Percentiles rank a stretch among this genome's conserved stretches.
Evolutionary conservation across 2,888 invertebrate genomes (phyloP).

Genomic region (Melinaea marsaeus): DNA sequence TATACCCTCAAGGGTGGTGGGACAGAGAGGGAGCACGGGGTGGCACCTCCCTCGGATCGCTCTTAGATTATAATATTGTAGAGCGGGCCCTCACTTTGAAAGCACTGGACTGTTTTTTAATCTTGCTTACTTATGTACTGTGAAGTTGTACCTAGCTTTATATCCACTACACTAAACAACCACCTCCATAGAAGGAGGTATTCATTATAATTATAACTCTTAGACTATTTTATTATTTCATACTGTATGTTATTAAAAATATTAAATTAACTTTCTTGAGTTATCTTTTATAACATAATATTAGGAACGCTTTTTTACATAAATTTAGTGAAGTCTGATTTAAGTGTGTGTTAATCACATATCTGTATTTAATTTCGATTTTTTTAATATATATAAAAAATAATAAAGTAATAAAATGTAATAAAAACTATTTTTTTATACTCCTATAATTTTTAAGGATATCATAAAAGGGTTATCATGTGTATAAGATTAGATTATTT

Average conservation of each 20-base stretch:
- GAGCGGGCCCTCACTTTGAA: conserved; percentile 46
- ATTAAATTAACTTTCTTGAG: no score
- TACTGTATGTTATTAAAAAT: background rate
- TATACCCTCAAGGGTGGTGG: conserved; percentile 26
- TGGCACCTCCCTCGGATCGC: conserved; percentile 49
- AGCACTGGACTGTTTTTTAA: conserved; percentile 58
- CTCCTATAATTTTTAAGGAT: no score
- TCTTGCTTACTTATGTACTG: conserved; percentile 59
- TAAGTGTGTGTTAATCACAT: no score
- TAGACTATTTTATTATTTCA: background rate
- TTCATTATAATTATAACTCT: background rate
- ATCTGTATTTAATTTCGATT: no score
- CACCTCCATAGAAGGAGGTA: background rate
- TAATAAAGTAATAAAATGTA: no score
- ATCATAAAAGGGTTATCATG: no score
- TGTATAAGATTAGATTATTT: no score
- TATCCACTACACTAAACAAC: background rate
- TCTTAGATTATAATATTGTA: conserved; percentile 51
- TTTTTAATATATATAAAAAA: no score
- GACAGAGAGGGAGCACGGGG: conserved; percentile 42
- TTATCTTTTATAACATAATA: no score
- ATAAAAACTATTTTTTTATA: no score
- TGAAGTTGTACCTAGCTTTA: conserved; percentile 17
- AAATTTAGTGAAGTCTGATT: no score
- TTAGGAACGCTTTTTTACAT: no score